Conservation (phyloP, 2,113 vertebrate species). For the Phrynocephalus versicolor region DNA sequence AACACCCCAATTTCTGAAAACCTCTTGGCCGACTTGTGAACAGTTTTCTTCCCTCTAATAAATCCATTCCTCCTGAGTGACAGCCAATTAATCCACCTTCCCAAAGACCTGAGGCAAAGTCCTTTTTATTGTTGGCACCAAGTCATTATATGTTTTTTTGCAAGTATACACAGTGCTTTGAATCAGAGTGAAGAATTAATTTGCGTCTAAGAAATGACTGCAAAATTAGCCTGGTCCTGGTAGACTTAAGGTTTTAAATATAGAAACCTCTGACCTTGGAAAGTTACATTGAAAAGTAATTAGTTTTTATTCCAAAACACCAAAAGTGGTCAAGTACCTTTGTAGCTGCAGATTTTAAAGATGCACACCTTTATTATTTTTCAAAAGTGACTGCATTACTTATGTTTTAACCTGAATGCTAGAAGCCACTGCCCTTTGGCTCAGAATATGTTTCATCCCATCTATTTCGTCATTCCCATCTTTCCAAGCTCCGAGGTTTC, state of each 20-base stretch:
- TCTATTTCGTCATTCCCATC: no score
- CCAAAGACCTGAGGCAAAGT: constrained; percentile 14
- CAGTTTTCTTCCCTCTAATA: constrained; percentile 32
- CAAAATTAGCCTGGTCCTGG: neutral
- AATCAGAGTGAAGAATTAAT: constrained; percentile 7
- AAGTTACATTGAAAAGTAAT: neutral
- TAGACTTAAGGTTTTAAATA: neutral
- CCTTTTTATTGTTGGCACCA: neutral
- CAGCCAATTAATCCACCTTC: constrained; percentile 12
- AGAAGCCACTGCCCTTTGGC: no score
- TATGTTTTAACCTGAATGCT: no score
- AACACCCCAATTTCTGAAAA: constrained; percentile 16
- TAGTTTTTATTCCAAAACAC: neutral
- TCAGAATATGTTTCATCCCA: no score
- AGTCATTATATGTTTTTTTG: constrained; percentile 3
- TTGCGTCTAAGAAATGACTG: neutral
- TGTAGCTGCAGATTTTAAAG: neutral
- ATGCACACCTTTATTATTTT: neutral
- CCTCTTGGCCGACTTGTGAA: constrained; percentile 6
- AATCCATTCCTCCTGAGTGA: constrained; percentile 1
- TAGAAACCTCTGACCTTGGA: neutral
- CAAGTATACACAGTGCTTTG: neutral
- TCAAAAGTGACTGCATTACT: neutral
- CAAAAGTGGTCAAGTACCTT: no score
- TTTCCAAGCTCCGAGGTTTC: no score